Conservation (phyloP, 1,140 invertebrate species). For the Nasonia giraulti region DNA sequence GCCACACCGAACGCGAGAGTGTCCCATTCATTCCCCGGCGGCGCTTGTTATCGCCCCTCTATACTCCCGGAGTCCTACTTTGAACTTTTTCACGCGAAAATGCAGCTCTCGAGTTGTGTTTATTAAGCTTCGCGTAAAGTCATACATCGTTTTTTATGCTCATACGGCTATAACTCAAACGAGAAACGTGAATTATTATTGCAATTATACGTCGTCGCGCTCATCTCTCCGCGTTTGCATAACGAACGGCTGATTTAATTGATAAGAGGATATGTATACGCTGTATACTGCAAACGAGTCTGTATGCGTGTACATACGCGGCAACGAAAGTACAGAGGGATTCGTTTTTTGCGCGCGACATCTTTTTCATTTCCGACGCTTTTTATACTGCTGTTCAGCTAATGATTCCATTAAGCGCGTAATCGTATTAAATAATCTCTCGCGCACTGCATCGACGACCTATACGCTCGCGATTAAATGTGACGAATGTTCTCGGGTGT, state of each 20-base stretch:
- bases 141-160: not conserved
- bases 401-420: not conserved
- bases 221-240: not conserved
- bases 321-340: not conserved
- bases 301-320: not conserved
- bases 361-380: not conserved
- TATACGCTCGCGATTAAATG: not conserved
- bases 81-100: constrained; percentile 4
- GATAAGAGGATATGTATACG: not conserved
- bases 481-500: not conserved
- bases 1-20: not conserved
- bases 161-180: not conserved
- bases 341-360: too few relatives aligned
- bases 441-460: not conserved
- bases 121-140: not conserved
- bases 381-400: not conserved
- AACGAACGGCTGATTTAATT: constrained; percentile 14
- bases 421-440: not conserved
- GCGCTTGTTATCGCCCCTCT: not conserved
- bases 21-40: not conserved
- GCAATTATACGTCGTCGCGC: not conserved
- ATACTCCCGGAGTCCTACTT: not conserved
- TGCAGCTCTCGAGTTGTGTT: not conserved
- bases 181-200: not conserved
- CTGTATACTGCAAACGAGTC: not conserved